Percentiles rank a stretch among this genome's conserved stretches.
Evolutionary conservation across 2,113 vertebrate genomes (phyloP).

Genomic region (Ondatra zibethicus): DNA sequence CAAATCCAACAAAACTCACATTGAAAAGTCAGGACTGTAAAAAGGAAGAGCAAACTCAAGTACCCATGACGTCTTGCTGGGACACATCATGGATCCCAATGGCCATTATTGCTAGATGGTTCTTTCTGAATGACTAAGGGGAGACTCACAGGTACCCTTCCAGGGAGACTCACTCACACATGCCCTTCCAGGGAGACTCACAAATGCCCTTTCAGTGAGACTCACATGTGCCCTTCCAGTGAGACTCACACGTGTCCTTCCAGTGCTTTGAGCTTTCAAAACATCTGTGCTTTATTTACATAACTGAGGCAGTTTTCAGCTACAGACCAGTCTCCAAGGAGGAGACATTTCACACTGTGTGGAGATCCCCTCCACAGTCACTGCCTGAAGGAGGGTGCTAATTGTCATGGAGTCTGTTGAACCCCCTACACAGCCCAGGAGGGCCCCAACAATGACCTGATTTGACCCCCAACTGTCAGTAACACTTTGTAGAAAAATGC

Average conservation of each 20-base stretch:
- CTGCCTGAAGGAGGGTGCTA: not conserved
- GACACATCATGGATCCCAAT: not conserved
- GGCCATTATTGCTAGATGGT: not conserved
- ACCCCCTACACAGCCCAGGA: too few relatives aligned
- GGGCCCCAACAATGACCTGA: not conserved
- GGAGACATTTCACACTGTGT: not conserved
- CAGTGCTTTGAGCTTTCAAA: not conserved
- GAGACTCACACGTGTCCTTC: too few relatives aligned
- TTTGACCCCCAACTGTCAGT: not conserved
- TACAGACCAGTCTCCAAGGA: not conserved
- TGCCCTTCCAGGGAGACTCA: not conserved
- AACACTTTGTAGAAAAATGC: not conserved
- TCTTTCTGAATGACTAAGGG: not conserved
- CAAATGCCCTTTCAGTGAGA: too few relatives aligned
- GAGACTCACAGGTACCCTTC: not conserved
- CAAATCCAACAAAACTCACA: not conserved
- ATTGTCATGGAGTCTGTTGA: not conserved
- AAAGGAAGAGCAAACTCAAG: not conserved
- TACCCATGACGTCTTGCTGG: not conserved
- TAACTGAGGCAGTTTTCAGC: not conserved
- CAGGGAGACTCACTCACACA: not conserved
- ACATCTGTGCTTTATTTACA: not conserved
- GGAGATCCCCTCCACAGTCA: not conserved
- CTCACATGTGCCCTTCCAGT: too few relatives aligned
- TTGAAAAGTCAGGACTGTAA: not conserved